Evolutionary conservation across 2,888 invertebrate species (phyloP).

Genomic region (Pammene fasciana): DNA sequence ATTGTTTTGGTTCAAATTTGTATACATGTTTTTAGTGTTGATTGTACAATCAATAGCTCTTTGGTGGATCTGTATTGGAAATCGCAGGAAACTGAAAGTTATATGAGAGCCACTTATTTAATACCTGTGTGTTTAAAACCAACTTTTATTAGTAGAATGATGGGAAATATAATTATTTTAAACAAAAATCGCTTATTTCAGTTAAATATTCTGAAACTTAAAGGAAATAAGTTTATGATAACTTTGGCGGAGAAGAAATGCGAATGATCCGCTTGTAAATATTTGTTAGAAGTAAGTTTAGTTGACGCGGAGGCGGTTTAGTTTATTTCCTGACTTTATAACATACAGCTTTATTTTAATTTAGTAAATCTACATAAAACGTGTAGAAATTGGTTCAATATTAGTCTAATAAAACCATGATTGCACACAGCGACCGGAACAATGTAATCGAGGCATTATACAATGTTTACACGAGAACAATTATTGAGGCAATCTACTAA

Average conservation of each 20-base stretch:
- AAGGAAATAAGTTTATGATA: background rate
- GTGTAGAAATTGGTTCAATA: no score
- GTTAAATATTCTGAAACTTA: background rate
- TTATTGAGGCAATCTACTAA: no score
- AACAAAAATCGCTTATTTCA: background rate
- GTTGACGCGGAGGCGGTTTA: slow-evolving; percentile 21
- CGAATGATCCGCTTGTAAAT: slow-evolving; percentile 11
- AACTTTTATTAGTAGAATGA: background rate
- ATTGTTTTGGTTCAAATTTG: no score
- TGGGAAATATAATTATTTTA: background rate
- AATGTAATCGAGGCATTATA: no score
- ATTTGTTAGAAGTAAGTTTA: slow-evolving; percentile 29
- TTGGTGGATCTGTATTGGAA: background rate
- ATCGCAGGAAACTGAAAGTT: background rate
- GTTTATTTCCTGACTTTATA: slow-evolving; percentile 29
- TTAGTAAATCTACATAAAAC: slow-evolving; percentile 6
- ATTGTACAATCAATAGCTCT: no score
- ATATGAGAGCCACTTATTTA: background rate
- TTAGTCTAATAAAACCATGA: background rate
- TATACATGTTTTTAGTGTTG: no score
- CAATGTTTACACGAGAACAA: no score
- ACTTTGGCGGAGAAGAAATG: background rate
- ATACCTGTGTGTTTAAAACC: background rate
- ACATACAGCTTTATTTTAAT: slow-evolving; percentile 26
- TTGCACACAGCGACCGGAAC: no score